A percentile compares a stretch with the other conserved stretches of the same genome.
phyloP scores from a whole-genome alignment of 2,113 vertebrate genomes.

The Electrona antarctica region DNA sequence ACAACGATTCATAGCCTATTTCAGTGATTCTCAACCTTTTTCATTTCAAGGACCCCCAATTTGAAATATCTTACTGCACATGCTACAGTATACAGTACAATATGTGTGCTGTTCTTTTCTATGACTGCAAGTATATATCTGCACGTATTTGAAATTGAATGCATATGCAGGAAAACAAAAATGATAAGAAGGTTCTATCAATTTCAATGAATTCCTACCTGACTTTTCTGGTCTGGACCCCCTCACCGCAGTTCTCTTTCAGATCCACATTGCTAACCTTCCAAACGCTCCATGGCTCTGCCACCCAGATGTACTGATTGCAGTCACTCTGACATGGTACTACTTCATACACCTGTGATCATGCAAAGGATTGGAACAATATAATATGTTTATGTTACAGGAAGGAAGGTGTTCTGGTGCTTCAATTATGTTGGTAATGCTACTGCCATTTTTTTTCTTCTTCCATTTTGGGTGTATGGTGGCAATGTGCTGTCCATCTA shows the following conservation, averaged over 20 bases:
- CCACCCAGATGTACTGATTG: constrained; percentile 91
- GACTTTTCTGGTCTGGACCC: constrained; percentile 95
- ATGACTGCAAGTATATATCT: too few relatives aligned
- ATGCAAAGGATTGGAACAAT: neutral
- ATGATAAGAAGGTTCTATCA: too few relatives aligned
- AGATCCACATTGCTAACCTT: constrained; percentile 94
- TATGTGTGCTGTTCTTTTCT: too few relatives aligned
- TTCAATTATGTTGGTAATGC: too few relatives aligned
- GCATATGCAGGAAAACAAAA: too few relatives aligned
- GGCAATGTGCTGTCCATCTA: constrained; percentile 14
- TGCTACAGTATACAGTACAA: too few relatives aligned
- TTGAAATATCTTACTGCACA: too few relatives aligned
- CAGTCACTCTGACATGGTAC: constrained; percentile 97
- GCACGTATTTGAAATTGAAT: too few relatives aligned
- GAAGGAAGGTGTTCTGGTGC: neutral
- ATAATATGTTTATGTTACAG: neutral
- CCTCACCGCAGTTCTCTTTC: constrained; percentile 94
- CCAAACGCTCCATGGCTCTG: constrained; percentile 95
- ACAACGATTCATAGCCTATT: too few relatives aligned
- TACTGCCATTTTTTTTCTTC: constrained; percentile 19
- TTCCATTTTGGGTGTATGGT: constrained; percentile 21
- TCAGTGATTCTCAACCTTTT: too few relatives aligned
- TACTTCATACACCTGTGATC: constrained; percentile 91
- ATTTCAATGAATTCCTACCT: constrained; percentile 75
- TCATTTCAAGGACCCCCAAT: too few relatives aligned